These are phyloP conservation scores for Pantherophis guttatus DNA, from an alignment of 2,113 vertebrate genomes.

Conservation along the genomic window DNA sequence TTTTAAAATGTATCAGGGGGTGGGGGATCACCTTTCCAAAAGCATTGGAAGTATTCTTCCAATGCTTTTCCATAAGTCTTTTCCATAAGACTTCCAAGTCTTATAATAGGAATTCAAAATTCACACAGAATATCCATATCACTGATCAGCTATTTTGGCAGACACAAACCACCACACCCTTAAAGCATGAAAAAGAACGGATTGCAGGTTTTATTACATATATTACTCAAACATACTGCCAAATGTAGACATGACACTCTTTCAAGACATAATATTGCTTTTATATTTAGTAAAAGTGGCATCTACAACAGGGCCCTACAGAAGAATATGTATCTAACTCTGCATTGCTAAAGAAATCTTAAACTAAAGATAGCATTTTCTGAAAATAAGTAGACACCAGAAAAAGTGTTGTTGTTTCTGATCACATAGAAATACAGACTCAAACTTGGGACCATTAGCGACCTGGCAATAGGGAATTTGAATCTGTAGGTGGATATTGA, in stretches of 20 bases:
- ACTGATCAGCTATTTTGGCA: slow-evolving; percentile 31
- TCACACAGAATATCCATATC: slow-evolving; percentile 32
- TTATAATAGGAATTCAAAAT: slow-evolving; percentile 28
- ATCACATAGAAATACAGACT: neutral
- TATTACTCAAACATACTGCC: neutral
- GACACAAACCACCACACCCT: slow-evolving; percentile 10
- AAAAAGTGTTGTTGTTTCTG: neutral
- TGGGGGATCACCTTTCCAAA: neutral
- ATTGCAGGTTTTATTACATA: neutral
- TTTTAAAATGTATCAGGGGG: slow-evolving; percentile 1
- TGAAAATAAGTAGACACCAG: neutral
- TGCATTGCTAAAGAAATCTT: slow-evolving; percentile 45
- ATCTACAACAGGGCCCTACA: slow-evolving; percentile 45
- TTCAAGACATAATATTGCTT: slow-evolving; percentile 42
- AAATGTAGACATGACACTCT: slow-evolving; percentile 28
- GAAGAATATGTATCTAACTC: slow-evolving; percentile 38
- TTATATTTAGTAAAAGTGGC: slow-evolving; percentile 41
- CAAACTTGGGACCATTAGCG: slow-evolving; percentile 14
- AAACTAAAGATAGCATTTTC: neutral
- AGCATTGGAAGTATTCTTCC: slow-evolving; percentile 19
- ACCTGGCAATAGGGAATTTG: neutral
- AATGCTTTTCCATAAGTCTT: too few relatives aligned
- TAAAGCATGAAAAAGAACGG: slow-evolving; percentile 23
- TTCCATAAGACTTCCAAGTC: neutral
- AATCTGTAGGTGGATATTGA: neutral